Percentiles rank a stretch among this genome's conserved stretches.
Conservation (phyloP, 2,888 invertebrate genomes). For the Drosophila paranaensis region DNA sequence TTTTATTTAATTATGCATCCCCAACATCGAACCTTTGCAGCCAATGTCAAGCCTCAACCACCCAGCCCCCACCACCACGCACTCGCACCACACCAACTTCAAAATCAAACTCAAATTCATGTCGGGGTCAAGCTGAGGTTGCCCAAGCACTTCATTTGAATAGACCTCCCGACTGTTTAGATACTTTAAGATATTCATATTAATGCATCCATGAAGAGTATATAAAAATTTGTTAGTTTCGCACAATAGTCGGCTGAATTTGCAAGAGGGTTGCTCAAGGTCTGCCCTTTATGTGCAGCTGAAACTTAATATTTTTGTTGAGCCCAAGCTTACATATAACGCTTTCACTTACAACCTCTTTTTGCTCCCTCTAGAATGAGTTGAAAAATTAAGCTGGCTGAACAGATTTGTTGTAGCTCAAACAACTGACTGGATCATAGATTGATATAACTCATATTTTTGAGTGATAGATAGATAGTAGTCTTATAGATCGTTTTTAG, state of each 20-base stretch:
- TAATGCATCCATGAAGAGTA: too few species aligned
- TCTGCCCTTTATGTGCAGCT: too few species aligned
- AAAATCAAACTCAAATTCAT: conserved; percentile 32
- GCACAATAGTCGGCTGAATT: not conserved
- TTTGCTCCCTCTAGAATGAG: not conserved
- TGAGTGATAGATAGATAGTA: too few species aligned
- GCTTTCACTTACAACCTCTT: not conserved
- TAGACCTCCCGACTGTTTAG: not conserved
- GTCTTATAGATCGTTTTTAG: too few species aligned
- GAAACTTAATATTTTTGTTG: too few species aligned
- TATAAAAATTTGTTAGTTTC: not conserved
- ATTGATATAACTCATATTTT: too few species aligned
- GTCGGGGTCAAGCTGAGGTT: conserved; percentile 15
- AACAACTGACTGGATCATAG: too few species aligned
- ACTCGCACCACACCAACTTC: not conserved
- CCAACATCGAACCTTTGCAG: conserved; percentile 34
- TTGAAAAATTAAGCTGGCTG: too few species aligned
- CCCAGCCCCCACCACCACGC: too few species aligned
- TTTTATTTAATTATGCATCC: conserved; percentile 61
- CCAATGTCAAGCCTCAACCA: conserved; percentile 8
- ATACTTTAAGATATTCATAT: not conserved
- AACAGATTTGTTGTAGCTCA: too few species aligned
- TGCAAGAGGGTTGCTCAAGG: too few species aligned
- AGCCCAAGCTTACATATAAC: too few species aligned
- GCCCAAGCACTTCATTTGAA: conserved; percentile 16